Base-by-base conservation (phyloP, 2,113 vertebrate species). In the Spea bombifrons region DNA sequence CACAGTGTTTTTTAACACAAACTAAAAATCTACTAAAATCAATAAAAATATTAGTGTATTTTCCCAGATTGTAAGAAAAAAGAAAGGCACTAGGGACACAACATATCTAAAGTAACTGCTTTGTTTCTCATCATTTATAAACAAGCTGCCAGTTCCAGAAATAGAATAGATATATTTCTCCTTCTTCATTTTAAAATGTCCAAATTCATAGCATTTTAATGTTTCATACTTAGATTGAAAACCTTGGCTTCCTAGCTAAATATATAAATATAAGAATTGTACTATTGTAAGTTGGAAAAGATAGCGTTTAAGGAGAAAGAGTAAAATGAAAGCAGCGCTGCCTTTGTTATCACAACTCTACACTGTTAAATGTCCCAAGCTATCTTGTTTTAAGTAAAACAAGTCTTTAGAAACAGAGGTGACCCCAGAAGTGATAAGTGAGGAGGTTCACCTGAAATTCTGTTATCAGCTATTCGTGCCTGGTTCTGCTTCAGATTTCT, bases 381-480 rank as follows among this genome's bases (percentile, higher is more conserved):
- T 84, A 86, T 89, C 85, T 88, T 88, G 91, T 84, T 84, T 83
- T 86, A 85, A 88, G 87, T 84, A 88, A 90, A 90, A 89, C 85
- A 86, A 88, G 89, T 88, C 88, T 89, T 88, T 89, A 68, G 84
- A 89, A 90, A 84, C 90, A 90, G 90, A 90, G 90, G 90, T 92
- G 91, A 90, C 90, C 88, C 85, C 5, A 67, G 83, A 73, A 78
- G 88, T 75, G 89, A 91, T 89, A 90, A 90, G 89, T 82, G 81
- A 85, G 85, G 85, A 88, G 87, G 85, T 85, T 88, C 88, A 88
- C 90, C 88, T 88, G 88, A 81, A 89, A 86, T 81, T 77, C 85
- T 84, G 86, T 92, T 91, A 91, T 92, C 92, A 90, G 89, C 89
- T 82, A 84, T 85, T 85, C 80, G 66, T 84, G 89, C 86, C 86